Evolutionary conservation across 2,113 vertebrate genomes (phyloP).

Genomic region (Lonchura striata): DNA sequence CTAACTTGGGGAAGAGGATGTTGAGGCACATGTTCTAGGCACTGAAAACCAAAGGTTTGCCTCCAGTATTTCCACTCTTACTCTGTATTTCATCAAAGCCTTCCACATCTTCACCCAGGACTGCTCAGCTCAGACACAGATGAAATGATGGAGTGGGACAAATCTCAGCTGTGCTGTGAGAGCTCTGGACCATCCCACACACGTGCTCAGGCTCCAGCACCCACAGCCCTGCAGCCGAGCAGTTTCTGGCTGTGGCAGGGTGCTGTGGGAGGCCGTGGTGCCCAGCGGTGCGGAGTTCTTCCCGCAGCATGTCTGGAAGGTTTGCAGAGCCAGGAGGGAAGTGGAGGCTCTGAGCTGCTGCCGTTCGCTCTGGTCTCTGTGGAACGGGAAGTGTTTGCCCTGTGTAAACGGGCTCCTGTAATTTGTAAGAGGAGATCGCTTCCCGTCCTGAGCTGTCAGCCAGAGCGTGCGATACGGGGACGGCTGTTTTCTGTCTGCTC

Average conservation of each 20-base stretch:
- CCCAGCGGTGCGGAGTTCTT: neutral
- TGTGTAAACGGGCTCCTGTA: neutral
- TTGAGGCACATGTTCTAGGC: neutral
- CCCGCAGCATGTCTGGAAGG: neutral
- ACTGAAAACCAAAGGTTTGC: neutral
- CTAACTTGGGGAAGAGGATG: neutral
- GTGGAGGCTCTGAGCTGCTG: neutral
- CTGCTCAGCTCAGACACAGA: neutral
- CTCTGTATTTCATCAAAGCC: neutral
- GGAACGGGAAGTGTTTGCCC: neutral
- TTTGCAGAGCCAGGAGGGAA: neutral
- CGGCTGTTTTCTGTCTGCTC: constrained; percentile 6
- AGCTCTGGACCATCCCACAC: neutral
- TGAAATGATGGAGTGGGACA: neutral
- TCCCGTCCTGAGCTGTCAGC: neutral
- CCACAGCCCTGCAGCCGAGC: rapidly evolving
- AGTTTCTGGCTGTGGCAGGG: neutral
- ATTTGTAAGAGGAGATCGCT: neutral
- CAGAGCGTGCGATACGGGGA: neutral
- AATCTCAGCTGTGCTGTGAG: neutral
- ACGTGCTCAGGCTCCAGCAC: rapidly evolving
- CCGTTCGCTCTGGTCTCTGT: neutral
- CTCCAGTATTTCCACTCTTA: neutral
- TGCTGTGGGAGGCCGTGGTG: neutral
- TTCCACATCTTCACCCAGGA: neutral